Conservation (phyloP, 2,888 invertebrate species). For the Brassicogethes aeneus region DNA sequence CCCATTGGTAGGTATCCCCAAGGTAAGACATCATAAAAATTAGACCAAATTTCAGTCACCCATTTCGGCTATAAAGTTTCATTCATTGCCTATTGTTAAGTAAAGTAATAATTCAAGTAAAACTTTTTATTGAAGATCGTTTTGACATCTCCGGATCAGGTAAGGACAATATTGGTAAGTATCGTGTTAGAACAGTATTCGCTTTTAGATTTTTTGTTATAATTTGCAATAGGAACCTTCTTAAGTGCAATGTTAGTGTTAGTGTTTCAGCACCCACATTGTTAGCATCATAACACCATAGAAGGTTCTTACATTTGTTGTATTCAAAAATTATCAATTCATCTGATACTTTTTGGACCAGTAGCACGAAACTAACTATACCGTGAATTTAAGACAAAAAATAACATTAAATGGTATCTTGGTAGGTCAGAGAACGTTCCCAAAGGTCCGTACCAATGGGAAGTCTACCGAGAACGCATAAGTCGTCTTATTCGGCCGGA, state of each 20-base stretch:
- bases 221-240: constrained; percentile 10
- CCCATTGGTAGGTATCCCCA: constrained; percentile 44
- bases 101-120: constrained; percentile 6
- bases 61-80: constrained; percentile 2
- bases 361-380: background rate
- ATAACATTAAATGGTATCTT: too few relatives aligned
- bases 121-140: constrained; percentile 26
- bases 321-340: background rate
- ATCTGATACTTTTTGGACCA: background rate
- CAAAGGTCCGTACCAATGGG: constrained; percentile 84
- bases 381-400: too few relatives aligned
- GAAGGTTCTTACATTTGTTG: background rate
- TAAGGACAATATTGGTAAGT: constrained; percentile 28
- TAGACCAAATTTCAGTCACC: constrained; percentile 2
- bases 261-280: background rate
- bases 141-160: constrained; percentile 28
- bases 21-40: constrained; percentile 27
- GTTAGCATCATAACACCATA: background rate
- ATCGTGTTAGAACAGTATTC: constrained; percentile 7
- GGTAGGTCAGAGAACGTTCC: constrained; percentile 86
- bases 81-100: background rate
- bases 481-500: constrained; percentile 74
- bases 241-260: background rate
- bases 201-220: constrained; percentile 4
- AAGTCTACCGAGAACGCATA: constrained; percentile 54